These are phyloP conservation scores for Neosilurus hyrtlii DNA, from an alignment of 2,797 vertebrate genomes.

Conservation along the genomic window DNA sequence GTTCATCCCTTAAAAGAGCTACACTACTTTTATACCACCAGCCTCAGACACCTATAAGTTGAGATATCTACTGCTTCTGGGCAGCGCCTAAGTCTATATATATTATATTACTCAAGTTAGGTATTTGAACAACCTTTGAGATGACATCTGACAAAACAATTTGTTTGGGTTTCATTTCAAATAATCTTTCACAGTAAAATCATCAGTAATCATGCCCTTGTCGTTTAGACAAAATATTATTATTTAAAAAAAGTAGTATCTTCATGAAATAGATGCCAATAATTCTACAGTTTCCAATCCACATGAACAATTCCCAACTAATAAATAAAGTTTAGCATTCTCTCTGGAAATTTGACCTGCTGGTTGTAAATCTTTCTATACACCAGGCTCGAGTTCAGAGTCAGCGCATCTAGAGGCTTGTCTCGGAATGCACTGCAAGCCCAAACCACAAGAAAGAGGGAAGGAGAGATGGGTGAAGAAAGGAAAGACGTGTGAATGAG, in stretches of 20 bases:
- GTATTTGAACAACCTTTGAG: neutral
- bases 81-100: too few relatives aligned
- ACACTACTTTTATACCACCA: too few relatives aligned
- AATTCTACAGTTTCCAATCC: neutral
- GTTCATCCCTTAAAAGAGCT: too few relatives aligned
- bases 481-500: conserved; percentile 25
- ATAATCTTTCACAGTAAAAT: neutral
- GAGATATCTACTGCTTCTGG: too few relatives aligned
- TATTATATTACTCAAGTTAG: neutral
- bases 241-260: neutral
- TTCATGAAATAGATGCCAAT: neutral
- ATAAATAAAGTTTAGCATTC: conserved; percentile 15
- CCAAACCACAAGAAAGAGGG: conserved; percentile 45
- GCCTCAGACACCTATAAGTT: too few relatives aligned
- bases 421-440: conserved; percentile 58
- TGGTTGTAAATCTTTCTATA: conserved; percentile 27
- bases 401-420: conserved; percentile 56
- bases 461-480: conserved; percentile 31
- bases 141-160: too few relatives aligned
- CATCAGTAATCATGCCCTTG: neutral
- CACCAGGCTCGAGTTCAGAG: conserved; percentile 38
- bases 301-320: neutral
- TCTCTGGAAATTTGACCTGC: neutral
- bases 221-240: neutral
- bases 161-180: neutral